A percentile compares a stretch with the other conserved stretches of the same genome.
phyloP scores from a whole-genome alignment of 2,888 invertebrate species.

The Lasiommata megera region DNA sequence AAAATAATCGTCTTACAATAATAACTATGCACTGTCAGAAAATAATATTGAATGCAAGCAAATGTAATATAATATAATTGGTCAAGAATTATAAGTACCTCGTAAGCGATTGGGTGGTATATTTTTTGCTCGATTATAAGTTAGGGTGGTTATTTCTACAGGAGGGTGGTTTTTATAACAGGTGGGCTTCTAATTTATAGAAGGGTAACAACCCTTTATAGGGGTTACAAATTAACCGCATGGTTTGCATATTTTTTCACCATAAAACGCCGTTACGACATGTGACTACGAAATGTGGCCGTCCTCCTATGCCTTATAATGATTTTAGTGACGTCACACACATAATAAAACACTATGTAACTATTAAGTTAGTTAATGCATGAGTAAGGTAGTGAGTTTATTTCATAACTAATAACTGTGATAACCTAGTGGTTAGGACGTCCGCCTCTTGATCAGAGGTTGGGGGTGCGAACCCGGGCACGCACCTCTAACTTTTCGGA shows the following conservation, averaged over 20 bases:
- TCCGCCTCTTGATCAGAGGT: too few relatives aligned
- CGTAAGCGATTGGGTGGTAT: constrained; percentile 39
- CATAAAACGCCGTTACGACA: constrained; percentile 49
- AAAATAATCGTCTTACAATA: constrained; percentile 1
- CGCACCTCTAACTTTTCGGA: too few relatives aligned
- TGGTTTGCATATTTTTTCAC: constrained; percentile 72
- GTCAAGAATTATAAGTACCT: not conserved
- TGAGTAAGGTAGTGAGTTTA: too few relatives aligned
- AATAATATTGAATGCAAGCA: not conserved
- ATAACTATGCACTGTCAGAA: constrained; percentile 3
- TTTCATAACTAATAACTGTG: too few relatives aligned
- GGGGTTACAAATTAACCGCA: constrained; percentile 69
- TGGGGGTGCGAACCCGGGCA: too few relatives aligned
- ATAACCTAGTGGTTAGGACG: too few relatives aligned
- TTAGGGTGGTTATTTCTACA: constrained; percentile 18
- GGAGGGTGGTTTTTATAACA: constrained; percentile 38
- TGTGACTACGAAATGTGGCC: constrained; percentile 38
- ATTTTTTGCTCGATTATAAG: constrained; percentile 36
- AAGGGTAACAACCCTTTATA: constrained; percentile 51
- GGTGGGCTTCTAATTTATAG: constrained; percentile 72
- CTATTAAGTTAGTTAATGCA: too few relatives aligned
- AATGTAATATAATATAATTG: not conserved
- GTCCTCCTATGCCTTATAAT: constrained; percentile 11
- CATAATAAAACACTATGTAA: constrained; percentile 3
- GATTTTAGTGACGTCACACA: constrained; percentile 11